Conservation (phyloP, 2,113 vertebrate genomes). For the Hippocampus barbouri region DNA sequence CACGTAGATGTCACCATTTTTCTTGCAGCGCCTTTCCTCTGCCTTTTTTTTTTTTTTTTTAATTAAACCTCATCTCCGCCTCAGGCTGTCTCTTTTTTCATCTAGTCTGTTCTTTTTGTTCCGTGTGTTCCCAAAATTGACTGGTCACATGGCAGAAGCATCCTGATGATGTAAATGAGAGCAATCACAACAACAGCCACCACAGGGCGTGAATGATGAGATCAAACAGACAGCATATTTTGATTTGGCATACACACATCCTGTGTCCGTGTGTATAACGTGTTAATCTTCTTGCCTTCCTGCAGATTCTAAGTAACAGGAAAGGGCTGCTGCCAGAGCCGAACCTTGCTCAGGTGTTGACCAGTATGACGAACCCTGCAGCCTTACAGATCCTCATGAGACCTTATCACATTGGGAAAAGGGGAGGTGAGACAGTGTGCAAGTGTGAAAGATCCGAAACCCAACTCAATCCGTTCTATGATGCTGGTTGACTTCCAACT, state of each 20-base stretch:
- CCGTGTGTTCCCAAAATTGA: constrained; percentile 17
- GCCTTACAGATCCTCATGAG: constrained; percentile 91
- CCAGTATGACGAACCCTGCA: constrained; percentile 90
- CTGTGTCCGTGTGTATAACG: constrained; percentile 16
- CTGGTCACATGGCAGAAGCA: constrained; percentile 49
- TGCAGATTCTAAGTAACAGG: constrained; percentile 85
- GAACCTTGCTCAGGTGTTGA: constrained; percentile 89
- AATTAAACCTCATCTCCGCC: background rate
- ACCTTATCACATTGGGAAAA: constrained; percentile 82
- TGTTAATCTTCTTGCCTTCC: constrained; percentile 2
- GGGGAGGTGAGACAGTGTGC: constrained; percentile 61
- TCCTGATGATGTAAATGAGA: constrained; percentile 58
- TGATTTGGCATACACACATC: constrained; percentile 2
- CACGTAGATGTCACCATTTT: background rate
- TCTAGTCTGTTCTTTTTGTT: constrained; percentile 8
- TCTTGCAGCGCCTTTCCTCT: background rate
- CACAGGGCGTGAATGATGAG: constrained; percentile 32
- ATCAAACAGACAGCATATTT: constrained; percentile 38
- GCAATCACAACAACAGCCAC: constrained; percentile 48
- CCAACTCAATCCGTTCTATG: background rate
- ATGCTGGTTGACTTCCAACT: background rate
- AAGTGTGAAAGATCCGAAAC: background rate
- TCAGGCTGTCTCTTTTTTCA: constrained; percentile 5
- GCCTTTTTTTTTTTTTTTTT: constrained; percentile 2
- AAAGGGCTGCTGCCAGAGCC: constrained; percentile 94